Percentiles rank a stretch among this genome's conserved stretches.
These are phyloP conservation scores for Aleiodes testaceus DNA, from an alignment of 2,888 invertebrate species.

Conservation along the genomic window DNA sequence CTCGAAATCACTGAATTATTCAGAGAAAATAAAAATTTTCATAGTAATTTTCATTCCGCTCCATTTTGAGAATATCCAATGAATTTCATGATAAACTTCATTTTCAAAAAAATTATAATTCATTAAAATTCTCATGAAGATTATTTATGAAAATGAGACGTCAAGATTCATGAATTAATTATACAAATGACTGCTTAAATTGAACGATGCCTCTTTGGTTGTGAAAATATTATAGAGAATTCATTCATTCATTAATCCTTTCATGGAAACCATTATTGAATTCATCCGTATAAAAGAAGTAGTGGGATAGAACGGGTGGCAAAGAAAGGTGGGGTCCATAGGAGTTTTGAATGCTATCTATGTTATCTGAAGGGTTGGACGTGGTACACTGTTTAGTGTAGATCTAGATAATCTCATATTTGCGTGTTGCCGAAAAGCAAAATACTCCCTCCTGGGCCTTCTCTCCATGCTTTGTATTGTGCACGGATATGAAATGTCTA, in stretches of 20 bases:
- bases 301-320: slow-evolving; percentile 41
- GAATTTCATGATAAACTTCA: too few species aligned
- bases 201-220: slow-evolving; percentile 33
- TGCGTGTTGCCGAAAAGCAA: slow-evolving; percentile 69
- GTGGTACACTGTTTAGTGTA: slow-evolving; percentile 68
- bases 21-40: too few species aligned
- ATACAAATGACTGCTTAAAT: too few species aligned
- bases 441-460: slow-evolving; percentile 57
- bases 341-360: slow-evolving; percentile 70
- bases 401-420: slow-evolving; percentile 70
- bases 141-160: too few species aligned
- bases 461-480: slow-evolving; percentile 21
- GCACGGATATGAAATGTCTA: neutral
- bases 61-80: too few species aligned
- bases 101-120: too few species aligned
- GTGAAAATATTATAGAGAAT: slow-evolving; percentile 60
- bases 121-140: too few species aligned
- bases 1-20: too few species aligned
- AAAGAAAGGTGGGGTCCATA: slow-evolving; percentile 45
- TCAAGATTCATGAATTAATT: too few species aligned
- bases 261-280: slow-evolving; percentile 66
- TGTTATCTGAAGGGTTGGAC: slow-evolving; percentile 65
- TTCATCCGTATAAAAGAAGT: slow-evolving; percentile 52
- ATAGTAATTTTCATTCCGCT: too few species aligned
- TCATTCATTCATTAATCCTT: slow-evolving; percentile 59